Evolutionary conservation across 2,797 vertebrate genomes (phyloP).

Genomic region (Syngnathus acus): DNA sequence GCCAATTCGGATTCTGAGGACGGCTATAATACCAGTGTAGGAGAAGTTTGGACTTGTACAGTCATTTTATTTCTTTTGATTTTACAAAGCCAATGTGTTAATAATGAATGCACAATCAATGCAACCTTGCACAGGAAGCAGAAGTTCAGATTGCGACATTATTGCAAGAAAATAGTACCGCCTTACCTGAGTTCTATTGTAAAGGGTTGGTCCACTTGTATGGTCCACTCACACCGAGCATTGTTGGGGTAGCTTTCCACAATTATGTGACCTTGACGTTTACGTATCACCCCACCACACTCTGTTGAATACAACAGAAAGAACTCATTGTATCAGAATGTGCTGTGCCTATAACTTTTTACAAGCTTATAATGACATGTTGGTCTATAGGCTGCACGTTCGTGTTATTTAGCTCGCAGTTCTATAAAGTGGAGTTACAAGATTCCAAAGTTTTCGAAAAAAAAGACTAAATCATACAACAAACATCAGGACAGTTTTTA

Average conservation of each 20-base stretch:
- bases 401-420: constrained; percentile 15
- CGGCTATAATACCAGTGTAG: constrained; percentile 15
- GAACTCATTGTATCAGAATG: not conserved
- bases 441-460: constrained; percentile 14
- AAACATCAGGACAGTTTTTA: constrained; percentile 8
- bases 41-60: not conserved
- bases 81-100: not conserved
- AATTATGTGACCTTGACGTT: constrained; percentile 84
- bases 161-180: not conserved
- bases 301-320: constrained; percentile 51
- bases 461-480: constrained; percentile 3
- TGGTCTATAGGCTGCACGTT: not conserved
- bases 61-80: not conserved
- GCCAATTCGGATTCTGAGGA: constrained; percentile 21
- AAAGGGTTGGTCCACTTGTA: constrained; percentile 80
- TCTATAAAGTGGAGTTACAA: constrained; percentile 21
- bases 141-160: not conserved
- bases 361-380: constrained; percentile 15
- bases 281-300: constrained; percentile 85
- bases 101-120: not conserved
- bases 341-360: not conserved
- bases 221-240: constrained; percentile 90
- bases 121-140: not conserved
- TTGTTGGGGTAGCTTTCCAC: constrained; percentile 94
- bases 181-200: constrained; percentile 85